These are phyloP conservation scores for Rhizoglyphus robini DNA, from an alignment of 1,140 invertebrate genomes.

Conservation along the genomic window DNA sequence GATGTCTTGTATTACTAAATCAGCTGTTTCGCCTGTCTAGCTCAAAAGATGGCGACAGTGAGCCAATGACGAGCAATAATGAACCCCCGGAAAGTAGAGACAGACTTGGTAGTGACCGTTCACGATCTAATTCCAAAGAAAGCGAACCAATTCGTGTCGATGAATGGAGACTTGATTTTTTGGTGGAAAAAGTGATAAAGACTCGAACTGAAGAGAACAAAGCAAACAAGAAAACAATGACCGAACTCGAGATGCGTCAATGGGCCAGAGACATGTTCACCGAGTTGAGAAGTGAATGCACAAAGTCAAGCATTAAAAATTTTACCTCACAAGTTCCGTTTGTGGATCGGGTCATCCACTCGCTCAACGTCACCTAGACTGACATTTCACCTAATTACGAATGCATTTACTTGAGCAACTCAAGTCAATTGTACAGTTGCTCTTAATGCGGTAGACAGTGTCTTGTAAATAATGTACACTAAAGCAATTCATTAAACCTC, in stretches of 20 bases:
- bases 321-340: neutral
- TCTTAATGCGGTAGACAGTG: no score
- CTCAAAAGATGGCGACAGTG: neutral
- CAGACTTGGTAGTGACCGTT: no score
- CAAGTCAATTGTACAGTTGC: no score
- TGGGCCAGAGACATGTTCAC: neutral
- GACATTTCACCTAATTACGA: no score
- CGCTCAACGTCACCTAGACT: neutral
- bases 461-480: no score
- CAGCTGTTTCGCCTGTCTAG: neutral
- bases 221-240: no score
- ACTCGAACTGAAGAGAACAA: neutral
- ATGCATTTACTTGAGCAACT: no score
- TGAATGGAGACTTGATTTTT: neutral
- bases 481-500: no score
- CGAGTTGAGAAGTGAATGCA: neutral
- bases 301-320: neutral
- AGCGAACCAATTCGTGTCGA: neutral
- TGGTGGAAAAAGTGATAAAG: neutral
- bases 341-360: neutral
- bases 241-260: no score
- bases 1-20: constrained; percentile 1
- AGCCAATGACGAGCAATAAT: neutral
- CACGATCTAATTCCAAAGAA: no score
- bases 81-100: neutral